phyloP scores from a whole-genome alignment of 2,113 vertebrate species.

The Galeopterus variegatus region DNA sequence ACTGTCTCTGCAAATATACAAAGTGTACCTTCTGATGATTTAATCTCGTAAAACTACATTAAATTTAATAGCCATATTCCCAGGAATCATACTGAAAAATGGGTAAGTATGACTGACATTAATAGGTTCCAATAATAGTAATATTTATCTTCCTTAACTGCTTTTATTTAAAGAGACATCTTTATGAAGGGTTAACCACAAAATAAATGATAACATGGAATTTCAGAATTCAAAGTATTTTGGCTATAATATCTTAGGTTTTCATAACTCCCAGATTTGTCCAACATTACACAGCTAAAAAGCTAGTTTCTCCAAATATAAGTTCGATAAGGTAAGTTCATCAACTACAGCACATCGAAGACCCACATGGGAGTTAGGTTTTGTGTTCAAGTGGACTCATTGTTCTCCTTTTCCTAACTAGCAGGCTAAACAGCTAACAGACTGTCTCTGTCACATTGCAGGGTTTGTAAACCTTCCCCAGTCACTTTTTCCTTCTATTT shows the following conservation, averaged over 20 bases:
- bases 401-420: background rate
- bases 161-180: constrained; percentile 9
- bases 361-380: background rate
- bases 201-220: constrained; percentile 4
- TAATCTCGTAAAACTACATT: constrained; percentile 32
- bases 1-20: background rate
- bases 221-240: constrained; percentile 40
- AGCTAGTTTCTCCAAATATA: background rate
- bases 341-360: background rate
- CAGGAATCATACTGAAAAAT: constrained; percentile 26
- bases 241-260: background rate
- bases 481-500: background rate
- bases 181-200: constrained; percentile 16
- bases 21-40: background rate
- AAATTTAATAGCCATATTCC: constrained; percentile 51
- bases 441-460: background rate
- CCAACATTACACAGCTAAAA: background rate
- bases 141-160: constrained; percentile 25
- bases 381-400: fast-evolving
- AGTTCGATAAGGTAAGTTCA: background rate
- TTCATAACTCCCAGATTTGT: background rate
- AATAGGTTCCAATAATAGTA: background rate
- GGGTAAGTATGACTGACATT: background rate
- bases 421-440: background rate
- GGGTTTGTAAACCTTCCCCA: background rate